Evolutionary conservation across 2,113 vertebrate genomes (phyloP).

Genomic region (Lampris megalopsis): DNA sequence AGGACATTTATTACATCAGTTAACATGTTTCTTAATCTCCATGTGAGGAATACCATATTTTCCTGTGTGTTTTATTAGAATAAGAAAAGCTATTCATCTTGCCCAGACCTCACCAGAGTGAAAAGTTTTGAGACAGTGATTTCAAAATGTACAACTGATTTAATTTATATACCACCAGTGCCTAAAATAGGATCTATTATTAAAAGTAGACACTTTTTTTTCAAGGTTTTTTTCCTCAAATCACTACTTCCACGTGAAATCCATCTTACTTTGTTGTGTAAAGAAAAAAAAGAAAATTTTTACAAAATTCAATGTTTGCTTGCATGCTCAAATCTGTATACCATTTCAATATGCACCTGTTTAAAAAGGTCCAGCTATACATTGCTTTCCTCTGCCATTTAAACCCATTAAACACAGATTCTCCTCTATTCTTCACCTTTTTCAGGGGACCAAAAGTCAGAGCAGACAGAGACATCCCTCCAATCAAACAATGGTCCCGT

Average conservation of each 20-base stretch:
- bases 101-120: background rate
- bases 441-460: slow-evolving; percentile 65
- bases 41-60: background rate
- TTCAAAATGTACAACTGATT: background rate
- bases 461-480: slow-evolving; percentile 47
- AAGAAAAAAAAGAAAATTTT: background rate
- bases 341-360: too few relatives aligned
- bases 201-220: background rate
- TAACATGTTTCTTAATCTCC: background rate
- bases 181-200: too few relatives aligned
- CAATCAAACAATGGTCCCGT: slow-evolving; percentile 72
- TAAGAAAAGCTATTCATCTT: background rate
- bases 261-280: background rate
- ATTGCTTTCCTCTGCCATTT: too few relatives aligned
- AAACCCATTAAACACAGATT: too few relatives aligned
- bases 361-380: too few relatives aligned
- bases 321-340: background rate
- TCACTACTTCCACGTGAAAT: background rate
- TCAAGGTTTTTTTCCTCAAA: background rate
- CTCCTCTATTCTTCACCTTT: background rate
- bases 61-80: slow-evolving; percentile 1
- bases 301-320: background rate
- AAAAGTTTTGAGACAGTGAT: background rate
- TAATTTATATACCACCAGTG: too few relatives aligned
- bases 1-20: background rate